These are phyloP conservation scores for Tetramorium simillimum DNA, from an alignment of 1,140 invertebrate genomes.

Conservation along the genomic window DNA sequence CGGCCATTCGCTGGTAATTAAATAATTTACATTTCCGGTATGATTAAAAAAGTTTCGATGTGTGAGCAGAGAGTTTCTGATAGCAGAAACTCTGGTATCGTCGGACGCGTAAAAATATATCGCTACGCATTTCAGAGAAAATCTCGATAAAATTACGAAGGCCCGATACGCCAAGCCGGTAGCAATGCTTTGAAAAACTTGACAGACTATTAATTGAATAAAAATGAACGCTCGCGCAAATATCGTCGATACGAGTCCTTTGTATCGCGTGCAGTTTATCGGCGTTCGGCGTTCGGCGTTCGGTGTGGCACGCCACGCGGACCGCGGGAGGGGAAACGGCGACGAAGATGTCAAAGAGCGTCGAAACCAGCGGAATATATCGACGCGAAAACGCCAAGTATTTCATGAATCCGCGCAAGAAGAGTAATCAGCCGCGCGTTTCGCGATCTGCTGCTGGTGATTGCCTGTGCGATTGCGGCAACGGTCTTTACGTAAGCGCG, in stretches of 20 bases:
- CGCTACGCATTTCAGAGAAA: constrained; percentile 43
- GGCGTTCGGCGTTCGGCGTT: constrained; percentile 34
- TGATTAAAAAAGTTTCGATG: constrained; percentile 54
- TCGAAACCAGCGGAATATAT: neutral
- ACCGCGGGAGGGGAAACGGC: neutral
- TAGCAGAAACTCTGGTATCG: constrained; percentile 9
- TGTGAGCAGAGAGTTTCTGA: constrained; percentile 13
- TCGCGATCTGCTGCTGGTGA: neutral
- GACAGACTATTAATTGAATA: constrained; percentile 62
- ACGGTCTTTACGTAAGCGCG: constrained; percentile 47
- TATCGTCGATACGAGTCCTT: constrained; percentile 44
- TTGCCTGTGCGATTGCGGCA: constrained; percentile 17
- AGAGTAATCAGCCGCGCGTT: neutral
- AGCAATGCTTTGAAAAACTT: constrained; percentile 57
- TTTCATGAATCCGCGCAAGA: neutral
- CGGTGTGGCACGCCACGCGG: neutral
- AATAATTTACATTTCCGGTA: constrained; percentile 56
- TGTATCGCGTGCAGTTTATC: constrained; percentile 45
- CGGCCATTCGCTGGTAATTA: constrained; percentile 45
- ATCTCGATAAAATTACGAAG: constrained; percentile 56
- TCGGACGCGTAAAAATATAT: constrained; percentile 53
- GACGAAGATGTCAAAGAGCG: constrained; percentile 42
- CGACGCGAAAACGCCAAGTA: neutral
- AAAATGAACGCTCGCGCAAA: constrained; percentile 49
- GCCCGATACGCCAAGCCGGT: constrained; percentile 48